Conservation (phyloP, 2,113 vertebrate species). For the Sitta europaea region DNA sequence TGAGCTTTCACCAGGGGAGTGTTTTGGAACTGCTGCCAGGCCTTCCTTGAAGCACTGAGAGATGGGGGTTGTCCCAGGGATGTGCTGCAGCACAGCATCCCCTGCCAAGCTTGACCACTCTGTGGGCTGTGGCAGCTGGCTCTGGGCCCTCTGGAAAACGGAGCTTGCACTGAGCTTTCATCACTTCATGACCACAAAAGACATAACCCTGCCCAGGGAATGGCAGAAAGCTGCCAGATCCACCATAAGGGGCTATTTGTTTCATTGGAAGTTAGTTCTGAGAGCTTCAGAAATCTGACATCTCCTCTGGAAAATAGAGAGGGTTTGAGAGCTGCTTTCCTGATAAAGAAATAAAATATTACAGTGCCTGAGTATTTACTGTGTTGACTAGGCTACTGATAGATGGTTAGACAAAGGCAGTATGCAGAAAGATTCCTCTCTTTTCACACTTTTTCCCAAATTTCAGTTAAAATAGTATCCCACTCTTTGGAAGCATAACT, state of each 20-base stretch:
- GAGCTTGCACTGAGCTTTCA: not conserved
- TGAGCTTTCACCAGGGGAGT: not conserved
- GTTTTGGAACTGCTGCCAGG: not conserved
- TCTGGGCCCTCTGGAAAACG: not conserved
- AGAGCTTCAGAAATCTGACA: not conserved
- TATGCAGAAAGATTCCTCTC: not conserved
- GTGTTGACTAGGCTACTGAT: not conserved
- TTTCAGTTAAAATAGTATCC: not conserved
- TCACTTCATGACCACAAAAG: not conserved
- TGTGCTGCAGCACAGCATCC: not conserved
- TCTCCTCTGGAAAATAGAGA: not conserved
- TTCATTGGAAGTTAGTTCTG: not conserved
- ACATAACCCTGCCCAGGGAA: not conserved
- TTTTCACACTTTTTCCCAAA: not conserved
- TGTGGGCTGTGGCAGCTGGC: constrained; percentile 11
- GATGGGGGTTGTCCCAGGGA: not conserved
- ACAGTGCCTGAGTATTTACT: not conserved
- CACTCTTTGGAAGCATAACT: not conserved
- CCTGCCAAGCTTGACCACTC: not conserved
- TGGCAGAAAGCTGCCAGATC: not conserved
- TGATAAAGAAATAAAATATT: not conserved
- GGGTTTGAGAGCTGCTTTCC: not conserved
- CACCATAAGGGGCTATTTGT: not conserved
- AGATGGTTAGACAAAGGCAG: not conserved
- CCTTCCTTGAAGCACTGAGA: not conserved